Evolutionary conservation across 2,113 vertebrate genomes (phyloP), one percentile per base, ranked within the genome.

Genomic region (Mus pahari): DNA sequence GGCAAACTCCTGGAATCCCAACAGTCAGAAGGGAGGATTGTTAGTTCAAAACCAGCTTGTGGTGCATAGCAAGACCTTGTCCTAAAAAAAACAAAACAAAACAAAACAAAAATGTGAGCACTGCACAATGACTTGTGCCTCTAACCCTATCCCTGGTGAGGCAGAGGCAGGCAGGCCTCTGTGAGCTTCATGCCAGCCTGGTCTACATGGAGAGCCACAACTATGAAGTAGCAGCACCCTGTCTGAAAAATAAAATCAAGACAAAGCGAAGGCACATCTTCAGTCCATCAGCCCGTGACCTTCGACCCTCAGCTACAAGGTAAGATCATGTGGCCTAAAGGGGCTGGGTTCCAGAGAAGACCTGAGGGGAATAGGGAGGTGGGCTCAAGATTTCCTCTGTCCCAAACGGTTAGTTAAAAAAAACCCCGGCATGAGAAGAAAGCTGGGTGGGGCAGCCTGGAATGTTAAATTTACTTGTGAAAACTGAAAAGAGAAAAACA

Each of bases 401-500:
- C 36, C 36, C n/a, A 1, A 1, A 4, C 36, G 33, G 75, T 78
- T 94, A 70, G 81, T 92, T 70, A 84, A 20, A 28, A 89, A 26
- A 84, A n/a, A n/a, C n/a, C 53, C 20, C 58, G 68, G 89, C 74
- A 84, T 78, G 53, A 19, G 22, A 13, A 60, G 70, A 90, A 70
- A 84, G 45, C 74, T 75, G 94, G 66, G 31, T 24, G n/a, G 73
- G 68, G 36, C 0, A 1, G 71, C 60, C 81, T 88, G 70, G 74
- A 70, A 77, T 78, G 28, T 39, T 60, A 64, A 88, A 86, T 45
- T 26, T 68, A 55, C 91, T 77, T 96, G 71, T 86, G 93, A 95
- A 90, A 87, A 84, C 64, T 42, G 70, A 42, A 92, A 89, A 94
- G 64, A 92, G 87, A 95, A 68, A 70, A 86, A 55, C 9, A 78